Percentiles rank a stretch among this genome's conserved stretches.
Evolutionary conservation across 2,888 invertebrate genomes (phyloP).

Genomic region (Carcina quercana): DNA sequence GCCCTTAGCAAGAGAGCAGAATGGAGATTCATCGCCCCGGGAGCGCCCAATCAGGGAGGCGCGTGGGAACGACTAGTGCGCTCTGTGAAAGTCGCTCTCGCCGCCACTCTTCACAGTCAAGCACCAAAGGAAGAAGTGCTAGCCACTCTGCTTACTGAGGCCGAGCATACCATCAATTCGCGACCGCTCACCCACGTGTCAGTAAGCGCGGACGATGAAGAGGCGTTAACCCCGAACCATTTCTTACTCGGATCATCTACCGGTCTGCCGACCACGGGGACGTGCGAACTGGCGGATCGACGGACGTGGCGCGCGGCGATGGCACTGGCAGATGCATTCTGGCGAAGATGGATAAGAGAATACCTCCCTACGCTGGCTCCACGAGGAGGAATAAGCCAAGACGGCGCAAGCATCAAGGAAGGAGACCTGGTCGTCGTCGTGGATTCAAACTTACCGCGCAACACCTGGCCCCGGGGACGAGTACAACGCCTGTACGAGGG

Average conservation of each 20-base stretch:
- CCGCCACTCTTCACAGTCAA: conserved; percentile 10
- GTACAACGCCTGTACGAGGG: neutral
- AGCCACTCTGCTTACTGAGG: conserved; percentile 10
- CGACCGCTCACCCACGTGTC: conserved; percentile 42
- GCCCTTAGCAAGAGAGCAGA: conserved; percentile 8
- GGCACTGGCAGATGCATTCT: conserved; percentile 20
- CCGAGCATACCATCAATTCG: conserved; percentile 17
- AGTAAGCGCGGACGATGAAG: conserved; percentile 15
- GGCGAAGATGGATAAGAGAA: conserved; percentile 23
- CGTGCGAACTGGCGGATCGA: conserved; percentile 12
- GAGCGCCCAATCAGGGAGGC: conserved; percentile 15
- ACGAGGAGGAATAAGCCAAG: conserved; percentile 7
- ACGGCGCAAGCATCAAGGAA: conserved; percentile 2
- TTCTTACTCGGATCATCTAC: conserved; percentile 21
- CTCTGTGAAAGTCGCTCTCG: conserved; percentile 10
- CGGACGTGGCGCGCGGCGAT: conserved; percentile 24
- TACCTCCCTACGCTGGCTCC: conserved; percentile 11
- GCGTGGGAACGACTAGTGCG: conserved; percentile 14
- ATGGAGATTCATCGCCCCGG: conserved; percentile 15
- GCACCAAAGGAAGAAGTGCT: conserved; percentile 12
- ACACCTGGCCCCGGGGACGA: neutral
- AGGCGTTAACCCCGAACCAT: conserved; percentile 29
- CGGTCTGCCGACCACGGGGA: conserved; percentile 10
- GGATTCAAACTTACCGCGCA: neutral
- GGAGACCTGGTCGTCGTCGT: conserved; percentile 8